Evolutionary conservation across 2,113 vertebrate species (phyloP).

Genomic region (mouse (Mus musculus)): DNA sequence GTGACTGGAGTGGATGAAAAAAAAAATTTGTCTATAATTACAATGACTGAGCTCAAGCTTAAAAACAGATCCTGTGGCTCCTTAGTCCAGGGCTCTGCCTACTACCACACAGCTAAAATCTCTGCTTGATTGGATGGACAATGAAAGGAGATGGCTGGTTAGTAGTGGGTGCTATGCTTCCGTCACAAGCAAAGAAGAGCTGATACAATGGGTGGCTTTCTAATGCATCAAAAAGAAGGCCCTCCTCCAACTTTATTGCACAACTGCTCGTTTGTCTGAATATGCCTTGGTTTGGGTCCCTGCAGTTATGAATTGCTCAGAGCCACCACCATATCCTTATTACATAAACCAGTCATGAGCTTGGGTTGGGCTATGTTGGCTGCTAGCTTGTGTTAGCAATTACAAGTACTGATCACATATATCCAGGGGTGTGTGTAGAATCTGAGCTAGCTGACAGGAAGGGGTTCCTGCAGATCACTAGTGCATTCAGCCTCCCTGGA

Average conservation of each 20-base stretch:
- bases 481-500: neutral
- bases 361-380: neutral
- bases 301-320: neutral
- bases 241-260: neutral
- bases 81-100: neutral
- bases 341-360: neutral
- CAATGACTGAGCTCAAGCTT: constrained; percentile 39
- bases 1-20: neutral
- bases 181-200: constrained; percentile 36
- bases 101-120: neutral
- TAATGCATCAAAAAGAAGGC: constrained; percentile 41
- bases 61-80: constrained; percentile 33
- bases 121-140: neutral
- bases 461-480: constrained; percentile 24
- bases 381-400: neutral
- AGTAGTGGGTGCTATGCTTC: constrained; percentile 13
- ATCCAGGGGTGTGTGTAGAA: neutral
- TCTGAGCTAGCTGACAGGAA: neutral
- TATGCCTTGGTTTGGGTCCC: constrained; percentile 4
- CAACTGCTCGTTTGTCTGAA: neutral
- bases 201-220: constrained; percentile 8
- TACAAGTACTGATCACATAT: constrained; percentile 11
- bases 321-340: neutral
- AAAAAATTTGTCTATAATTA: neutral
- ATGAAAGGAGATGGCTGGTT: neutral